Evolutionary conservation across 2,888 invertebrate species (phyloP), one percentile per base, ranked within the genome.

Genomic region (Sisyra nigra): DNA sequence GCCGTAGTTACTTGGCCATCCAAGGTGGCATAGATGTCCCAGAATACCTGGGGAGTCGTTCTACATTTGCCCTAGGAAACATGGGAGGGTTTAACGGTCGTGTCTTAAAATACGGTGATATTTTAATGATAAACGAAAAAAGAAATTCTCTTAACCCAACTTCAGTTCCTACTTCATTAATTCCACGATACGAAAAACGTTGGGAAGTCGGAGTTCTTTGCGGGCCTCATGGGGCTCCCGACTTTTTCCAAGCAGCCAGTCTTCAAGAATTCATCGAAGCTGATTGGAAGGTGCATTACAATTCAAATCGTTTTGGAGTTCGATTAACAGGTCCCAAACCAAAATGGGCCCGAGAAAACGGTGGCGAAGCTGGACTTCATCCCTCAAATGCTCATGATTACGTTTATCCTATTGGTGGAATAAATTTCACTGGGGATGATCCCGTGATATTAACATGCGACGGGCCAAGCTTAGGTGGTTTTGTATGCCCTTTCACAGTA

Each of bases 271-370:
- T 37, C 9, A 4, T 37, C 2, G 37, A 17, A 18, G 17, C 37
- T 19, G 37, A 37, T n/a, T 37, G 37, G 37, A 37, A 37, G 18
- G 37, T 37, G 3, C 37, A 37, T 19, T 37, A 37, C 19, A 37
- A 37, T 37, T 37, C 37, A 37, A 37, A 37, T 11, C 17, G 37
- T 11, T 37, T 37, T 37, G 37, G 37, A 18, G 37, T 37, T 19
- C 37, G 37, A 37, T 37, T 37, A 11, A 11, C 7, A 8, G 37
- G 37, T 1, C 37, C 37, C 6, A 17, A 37, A 37, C 37, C 37
- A 3, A 19, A 17, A n/a, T 37, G 37, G 37, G 37, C 37, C 3
- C 14, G 37, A 17, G 37, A 37, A 37, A 19, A 37, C 18, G 37
- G 37, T 2, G 37, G 37, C 7, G 37, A 37, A 15, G 37, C 37